Conservation (phyloP, 2,888 invertebrate species). For the Philaethria dido region DNA sequence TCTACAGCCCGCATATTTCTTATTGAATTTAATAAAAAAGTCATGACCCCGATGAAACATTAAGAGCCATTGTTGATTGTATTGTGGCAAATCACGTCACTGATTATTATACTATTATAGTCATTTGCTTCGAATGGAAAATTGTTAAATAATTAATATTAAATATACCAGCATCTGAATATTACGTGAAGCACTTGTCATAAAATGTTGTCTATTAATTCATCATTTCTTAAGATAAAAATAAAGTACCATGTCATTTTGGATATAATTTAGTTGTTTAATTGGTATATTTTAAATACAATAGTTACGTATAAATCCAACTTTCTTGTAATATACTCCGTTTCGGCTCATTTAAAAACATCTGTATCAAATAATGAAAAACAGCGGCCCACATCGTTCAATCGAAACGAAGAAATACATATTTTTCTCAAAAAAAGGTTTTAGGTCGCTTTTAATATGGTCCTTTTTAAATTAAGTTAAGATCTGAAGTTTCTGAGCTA, state of each 20-base stretch:
- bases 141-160: constrained; percentile 16
- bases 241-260: too few species aligned
- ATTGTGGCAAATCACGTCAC: constrained; percentile 64
- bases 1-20: constrained; percentile 66
- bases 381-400: background rate
- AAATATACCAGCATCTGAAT: background rate
- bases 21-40: constrained; percentile 73
- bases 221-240: too few species aligned
- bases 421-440: too few species aligned
- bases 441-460: too few species aligned
- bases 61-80: constrained; percentile 61
- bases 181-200: background rate
- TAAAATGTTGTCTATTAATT: background rate
- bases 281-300: too few species aligned
- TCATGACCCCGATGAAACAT: constrained; percentile 60
- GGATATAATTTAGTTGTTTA: too few species aligned
- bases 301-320: too few species aligned
- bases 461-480: too few species aligned
- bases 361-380: background rate
- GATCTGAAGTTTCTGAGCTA: too few species aligned
- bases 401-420: background rate
- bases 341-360: background rate
- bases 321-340: too few species aligned
- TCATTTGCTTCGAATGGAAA: constrained; percentile 5
- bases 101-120: constrained; percentile 14